Conservation (phyloP, 2,113 vertebrate species). For the Thamnaconus septentrionalis region DNA sequence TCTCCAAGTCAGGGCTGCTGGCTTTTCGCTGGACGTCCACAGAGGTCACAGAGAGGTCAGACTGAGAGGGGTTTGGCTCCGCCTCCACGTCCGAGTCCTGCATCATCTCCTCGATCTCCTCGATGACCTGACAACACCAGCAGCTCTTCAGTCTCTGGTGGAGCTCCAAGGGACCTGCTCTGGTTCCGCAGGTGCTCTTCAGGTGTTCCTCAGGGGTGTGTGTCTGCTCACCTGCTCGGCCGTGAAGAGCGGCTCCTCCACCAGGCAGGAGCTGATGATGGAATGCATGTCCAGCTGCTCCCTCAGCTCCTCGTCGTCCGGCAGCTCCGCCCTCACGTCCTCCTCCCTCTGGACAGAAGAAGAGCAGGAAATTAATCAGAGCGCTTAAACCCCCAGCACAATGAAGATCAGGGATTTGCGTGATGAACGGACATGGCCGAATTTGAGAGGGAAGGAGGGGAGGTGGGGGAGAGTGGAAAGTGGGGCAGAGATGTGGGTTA, state of each 20-base stretch:
- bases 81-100: constrained; percentile 90
- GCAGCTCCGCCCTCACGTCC: constrained; percentile 80
- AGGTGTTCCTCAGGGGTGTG: neutral
- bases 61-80: constrained; percentile 79
- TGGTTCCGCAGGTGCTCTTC: neutral
- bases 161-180: too few species aligned
- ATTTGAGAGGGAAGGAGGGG: constrained; percentile 11
- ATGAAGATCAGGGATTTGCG: constrained; percentile 51
- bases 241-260: constrained; percentile 91
- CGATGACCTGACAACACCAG: constrained; percentile 85
- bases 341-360: constrained; percentile 72
- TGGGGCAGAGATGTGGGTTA: constrained; percentile 23
- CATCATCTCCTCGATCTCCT: constrained; percentile 99
- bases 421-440: constrained; percentile 21
- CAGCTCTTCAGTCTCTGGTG: neutral
- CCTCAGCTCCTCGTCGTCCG: constrained; percentile 92
- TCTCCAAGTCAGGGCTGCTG: constrained; percentile 80
- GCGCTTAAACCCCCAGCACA: constrained; percentile 41
- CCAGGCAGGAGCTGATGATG: constrained; percentile 91
- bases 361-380: constrained; percentile 46
- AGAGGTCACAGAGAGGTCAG: constrained; percentile 84
- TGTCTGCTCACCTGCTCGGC: constrained; percentile 86
- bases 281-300: constrained; percentile 97
- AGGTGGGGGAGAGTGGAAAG: constrained; percentile 5
- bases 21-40: constrained; percentile 82